Percentiles rank a stretch among this genome's conserved stretches.
phyloP scores from a whole-genome alignment of 2,797 vertebrate species.

The Urosaurus nigricauda region DNA sequence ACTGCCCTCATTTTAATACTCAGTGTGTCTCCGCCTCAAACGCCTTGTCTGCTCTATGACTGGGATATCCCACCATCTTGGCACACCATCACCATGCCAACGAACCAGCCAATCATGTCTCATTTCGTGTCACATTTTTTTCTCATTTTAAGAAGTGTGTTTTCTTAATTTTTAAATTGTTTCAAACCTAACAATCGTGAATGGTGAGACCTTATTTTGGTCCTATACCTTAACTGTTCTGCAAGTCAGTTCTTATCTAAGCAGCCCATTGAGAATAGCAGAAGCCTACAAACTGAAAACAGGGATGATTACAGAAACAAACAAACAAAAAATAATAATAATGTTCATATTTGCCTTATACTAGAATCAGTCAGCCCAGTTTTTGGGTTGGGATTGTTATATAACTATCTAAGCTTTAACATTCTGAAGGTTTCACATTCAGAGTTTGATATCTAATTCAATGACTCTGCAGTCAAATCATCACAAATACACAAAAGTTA shows the following conservation, averaged over 20 bases:
- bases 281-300: neutral
- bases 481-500: neutral
- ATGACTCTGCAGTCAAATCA: neutral
- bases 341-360: neutral
- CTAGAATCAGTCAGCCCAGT: neutral
- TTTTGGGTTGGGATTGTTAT: neutral
- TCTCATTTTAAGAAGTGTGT: slow-evolving; percentile 3
- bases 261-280: neutral
- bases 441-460: neutral
- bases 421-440: neutral
- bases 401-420: neutral
- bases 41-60: neutral
- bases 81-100: slow-evolving; percentile 3
- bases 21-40: slow-evolving; percentile 21
- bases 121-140: neutral
- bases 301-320: neutral
- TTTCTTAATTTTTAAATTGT: neutral
- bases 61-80: neutral
- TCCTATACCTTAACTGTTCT: neutral
- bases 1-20: slow-evolving; percentile 11
- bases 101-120: neutral
- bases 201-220: neutral
- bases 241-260: neutral
- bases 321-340: neutral
- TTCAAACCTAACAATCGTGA: neutral